phyloP scores from a whole-genome alignment of 2,797 vertebrate species.

The Pachyuromys duprasi region DNA sequence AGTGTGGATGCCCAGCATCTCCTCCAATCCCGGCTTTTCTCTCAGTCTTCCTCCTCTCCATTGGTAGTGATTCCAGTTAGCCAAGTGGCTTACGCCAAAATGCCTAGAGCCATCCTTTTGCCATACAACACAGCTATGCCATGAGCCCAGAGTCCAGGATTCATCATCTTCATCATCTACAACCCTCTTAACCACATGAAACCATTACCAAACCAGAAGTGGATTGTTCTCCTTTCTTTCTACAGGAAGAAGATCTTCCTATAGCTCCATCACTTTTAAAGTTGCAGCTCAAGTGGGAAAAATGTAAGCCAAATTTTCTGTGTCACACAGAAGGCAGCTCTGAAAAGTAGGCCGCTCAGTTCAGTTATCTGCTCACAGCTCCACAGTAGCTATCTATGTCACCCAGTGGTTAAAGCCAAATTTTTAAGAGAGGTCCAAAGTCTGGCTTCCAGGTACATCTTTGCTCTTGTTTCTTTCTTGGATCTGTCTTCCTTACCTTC shows the following conservation, averaged over 20 bases:
- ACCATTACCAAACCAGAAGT: neutral
- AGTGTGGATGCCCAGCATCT: too few relatives aligned
- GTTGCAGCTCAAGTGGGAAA: neutral
- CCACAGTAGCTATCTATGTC: too few relatives aligned
- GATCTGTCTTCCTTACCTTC: neutral
- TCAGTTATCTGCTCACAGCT: too few relatives aligned
- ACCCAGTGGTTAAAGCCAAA: neutral
- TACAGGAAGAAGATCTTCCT: too few relatives aligned
- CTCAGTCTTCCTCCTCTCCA: too few relatives aligned
- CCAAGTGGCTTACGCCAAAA: neutral
- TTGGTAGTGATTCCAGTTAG: neutral
- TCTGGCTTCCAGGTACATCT: neutral
- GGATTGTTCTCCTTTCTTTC: too few relatives aligned
- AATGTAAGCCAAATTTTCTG: neutral
- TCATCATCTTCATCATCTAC: neutral
- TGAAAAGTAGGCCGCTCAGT: neutral
- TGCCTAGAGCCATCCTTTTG: neutral
- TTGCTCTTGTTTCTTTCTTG: neutral
- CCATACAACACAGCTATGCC: neutral
- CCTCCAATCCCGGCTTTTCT: neutral
- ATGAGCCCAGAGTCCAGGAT: neutral
- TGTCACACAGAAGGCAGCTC: neutral
- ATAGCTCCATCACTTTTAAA: neutral
- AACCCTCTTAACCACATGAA: neutral
- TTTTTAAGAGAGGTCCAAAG: neutral